Percentiles rank a stretch among this genome's conserved stretches.
phyloP scores from a whole-genome alignment of 1,140 invertebrate species.

The Ceratina japonica region DNA sequence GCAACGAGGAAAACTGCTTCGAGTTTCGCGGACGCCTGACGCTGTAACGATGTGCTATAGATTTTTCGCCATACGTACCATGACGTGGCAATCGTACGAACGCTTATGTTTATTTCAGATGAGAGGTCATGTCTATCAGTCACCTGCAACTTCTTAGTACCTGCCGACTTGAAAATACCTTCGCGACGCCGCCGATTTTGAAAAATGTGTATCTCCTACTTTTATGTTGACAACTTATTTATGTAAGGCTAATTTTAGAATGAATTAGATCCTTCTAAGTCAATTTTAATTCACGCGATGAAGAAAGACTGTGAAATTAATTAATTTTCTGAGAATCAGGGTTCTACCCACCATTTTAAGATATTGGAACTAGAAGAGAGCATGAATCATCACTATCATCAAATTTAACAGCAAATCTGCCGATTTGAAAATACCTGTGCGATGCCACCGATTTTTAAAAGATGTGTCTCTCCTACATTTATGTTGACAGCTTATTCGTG shows the following conservation, averaged over 20 bases:
- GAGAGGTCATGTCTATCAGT: conserved; percentile 53
- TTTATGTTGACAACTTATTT: conserved; percentile 41
- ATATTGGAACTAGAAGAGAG: too few relatives aligned
- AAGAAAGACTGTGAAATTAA: conserved; percentile 30
- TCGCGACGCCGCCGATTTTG: neutral
- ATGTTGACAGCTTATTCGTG: too few relatives aligned
- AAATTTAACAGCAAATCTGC: neutral
- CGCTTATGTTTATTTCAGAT: conserved; percentile 75
- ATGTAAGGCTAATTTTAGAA: conserved; percentile 27
- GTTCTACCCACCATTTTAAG: too few relatives aligned
- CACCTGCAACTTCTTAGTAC: conserved; percentile 35
- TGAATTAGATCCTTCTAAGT: neutral
- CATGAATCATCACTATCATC: too few relatives aligned
- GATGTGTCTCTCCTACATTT: conserved; percentile 38
- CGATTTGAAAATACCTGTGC: conserved; percentile 10
- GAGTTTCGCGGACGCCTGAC: conserved; percentile 52
- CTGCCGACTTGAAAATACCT: conserved; percentile 14
- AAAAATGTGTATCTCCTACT: conserved; percentile 27
- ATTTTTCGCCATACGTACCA: conserved; percentile 68
- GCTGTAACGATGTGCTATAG: conserved; percentile 70
- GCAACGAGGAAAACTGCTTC: conserved; percentile 36
- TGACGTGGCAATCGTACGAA: conserved; percentile 75
- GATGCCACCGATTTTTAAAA: neutral
- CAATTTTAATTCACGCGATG: conserved; percentile 51
- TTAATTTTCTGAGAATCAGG: too few relatives aligned